A percentile compares a stretch with the other conserved stretches of the same genome.
Conservation (phyloP, 92 coral and sea anemone genomes). For the Heliopora coerulea region DNA sequence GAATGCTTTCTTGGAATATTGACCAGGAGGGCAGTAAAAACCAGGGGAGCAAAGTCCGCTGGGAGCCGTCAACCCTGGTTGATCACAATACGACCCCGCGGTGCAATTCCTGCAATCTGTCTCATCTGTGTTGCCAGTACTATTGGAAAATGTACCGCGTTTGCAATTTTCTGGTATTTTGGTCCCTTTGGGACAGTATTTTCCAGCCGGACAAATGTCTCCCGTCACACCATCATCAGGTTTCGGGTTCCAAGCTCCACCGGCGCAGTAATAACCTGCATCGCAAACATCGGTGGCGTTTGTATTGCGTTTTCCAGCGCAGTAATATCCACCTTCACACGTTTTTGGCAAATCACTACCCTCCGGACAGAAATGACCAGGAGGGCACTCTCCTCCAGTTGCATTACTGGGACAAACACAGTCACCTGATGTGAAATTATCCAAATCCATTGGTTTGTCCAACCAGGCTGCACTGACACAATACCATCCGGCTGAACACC, state of each 20-base stretch:
- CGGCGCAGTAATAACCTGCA: conserved; percentile 84
- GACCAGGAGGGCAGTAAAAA: conserved; percentile 76
- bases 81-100: conserved; percentile 76
- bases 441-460: conserved; percentile 77
- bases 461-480: conserved; percentile 88
- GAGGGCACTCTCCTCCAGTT: conserved; percentile 97
- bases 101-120: conserved; percentile 66
- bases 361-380: conserved; percentile 86
- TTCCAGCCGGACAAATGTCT: conserved; percentile 77
- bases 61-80: conserved; percentile 67
- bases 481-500: conserved; percentile 87
- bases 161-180: conserved; percentile 69
- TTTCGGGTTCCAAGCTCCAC: conserved; percentile 70
- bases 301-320: conserved; percentile 68
- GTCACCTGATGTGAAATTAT: conserved; percentile 91
- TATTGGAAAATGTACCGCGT: conserved; percentile 78
- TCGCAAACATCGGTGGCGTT: conserved; percentile 70
- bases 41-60: conserved; percentile 78
- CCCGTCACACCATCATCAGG: conserved; percentile 93
- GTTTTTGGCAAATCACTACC: conserved; percentile 79
- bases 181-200: conserved; percentile 70
- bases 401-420: conserved; percentile 90
- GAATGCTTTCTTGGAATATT: conserved; percentile 47
- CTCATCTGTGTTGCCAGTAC: conserved; percentile 69
- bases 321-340: conserved; percentile 83